Evolutionary conservation across 2,797 vertebrate species (phyloP).

Genomic region (Lacerta agilis): DNA sequence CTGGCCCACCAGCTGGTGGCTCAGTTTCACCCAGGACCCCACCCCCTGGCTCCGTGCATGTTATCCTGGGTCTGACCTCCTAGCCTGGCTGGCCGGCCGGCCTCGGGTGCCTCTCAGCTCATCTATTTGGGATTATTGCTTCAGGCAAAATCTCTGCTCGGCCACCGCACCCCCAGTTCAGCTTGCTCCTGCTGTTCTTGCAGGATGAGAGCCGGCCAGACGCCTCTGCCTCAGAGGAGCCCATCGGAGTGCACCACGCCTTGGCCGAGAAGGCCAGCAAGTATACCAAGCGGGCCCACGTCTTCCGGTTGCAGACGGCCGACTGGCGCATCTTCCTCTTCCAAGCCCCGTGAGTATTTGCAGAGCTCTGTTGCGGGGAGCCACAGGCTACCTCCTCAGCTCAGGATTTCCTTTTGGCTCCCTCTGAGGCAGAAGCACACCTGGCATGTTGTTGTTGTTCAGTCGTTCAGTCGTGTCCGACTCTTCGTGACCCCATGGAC

Average conservation of each 20-base stretch:
- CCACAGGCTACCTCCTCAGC: too few species aligned
- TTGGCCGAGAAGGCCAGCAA: slow-evolving; percentile 84
- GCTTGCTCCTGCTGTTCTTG: background rate
- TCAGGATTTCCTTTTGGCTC: background rate
- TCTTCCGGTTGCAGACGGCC: slow-evolving; percentile 91
- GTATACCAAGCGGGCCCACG: slow-evolving; percentile 91
- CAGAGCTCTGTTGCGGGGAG: too few species aligned
- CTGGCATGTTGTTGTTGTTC: too few species aligned
- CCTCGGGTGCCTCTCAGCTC: background rate
- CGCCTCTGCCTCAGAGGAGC: slow-evolving; percentile 82
- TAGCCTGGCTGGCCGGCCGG: too few species aligned
- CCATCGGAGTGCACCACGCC: slow-evolving; percentile 91
- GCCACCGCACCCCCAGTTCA: background rate
- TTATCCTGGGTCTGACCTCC: too few species aligned
- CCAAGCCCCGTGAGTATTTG: slow-evolving; percentile 70
- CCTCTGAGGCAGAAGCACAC: background rate
- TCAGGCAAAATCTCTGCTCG: background rate
- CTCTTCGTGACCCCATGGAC: too few species aligned
- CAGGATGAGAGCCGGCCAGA: slow-evolving; percentile 79
- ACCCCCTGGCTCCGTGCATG: too few species aligned
- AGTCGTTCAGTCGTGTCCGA: too few species aligned
- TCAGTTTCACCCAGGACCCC: background rate
- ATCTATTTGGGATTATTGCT: background rate
- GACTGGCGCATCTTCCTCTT: slow-evolving; percentile 89
- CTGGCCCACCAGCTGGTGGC: background rate